Percentiles rank a stretch among this genome's conserved stretches.
Conservation (phyloP, 1,140 invertebrate species). For the Daktulosphaira vitifoliae region DNA sequence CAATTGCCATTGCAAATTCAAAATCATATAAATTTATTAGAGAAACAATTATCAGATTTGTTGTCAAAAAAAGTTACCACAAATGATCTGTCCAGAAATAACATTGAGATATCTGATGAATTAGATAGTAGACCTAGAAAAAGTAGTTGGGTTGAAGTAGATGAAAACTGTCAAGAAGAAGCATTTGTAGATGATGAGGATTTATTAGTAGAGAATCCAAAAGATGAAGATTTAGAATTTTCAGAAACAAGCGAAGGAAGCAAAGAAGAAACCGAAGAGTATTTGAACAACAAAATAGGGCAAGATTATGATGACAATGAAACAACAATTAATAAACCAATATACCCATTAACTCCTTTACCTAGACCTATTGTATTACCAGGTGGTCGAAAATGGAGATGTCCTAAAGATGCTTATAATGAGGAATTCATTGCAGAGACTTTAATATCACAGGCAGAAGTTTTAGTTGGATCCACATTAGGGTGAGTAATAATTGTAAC, state of each 20-base stretch:
- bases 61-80: background rate
- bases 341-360: constrained; percentile 48
- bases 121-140: constrained; percentile 1
- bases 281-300: background rate
- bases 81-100: background rate
- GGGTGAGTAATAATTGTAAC: constrained; percentile 52
- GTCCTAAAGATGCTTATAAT: constrained; percentile 65
- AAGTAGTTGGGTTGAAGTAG: background rate
- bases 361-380: constrained; percentile 54
- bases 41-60: constrained; percentile 20
- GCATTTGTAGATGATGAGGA: constrained; percentile 1
- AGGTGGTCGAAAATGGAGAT: constrained; percentile 62
- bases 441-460: constrained; percentile 61
- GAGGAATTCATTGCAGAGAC: constrained; percentile 69
- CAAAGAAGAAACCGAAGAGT: background rate
- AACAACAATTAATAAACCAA: constrained; percentile 43
- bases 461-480: constrained; percentile 62
- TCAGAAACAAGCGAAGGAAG: constrained; percentile 3
- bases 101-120: background rate
- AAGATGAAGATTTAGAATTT: background rate
- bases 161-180: background rate
- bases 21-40: constrained; percentile 21
- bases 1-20: constrained; percentile 13
- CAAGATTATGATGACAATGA: constrained; percentile 19
- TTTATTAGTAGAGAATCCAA: background rate